Base-by-base conservation (phyloP, 2,888 invertebrate genomes). In the Balanococcus diminutus region DNA sequence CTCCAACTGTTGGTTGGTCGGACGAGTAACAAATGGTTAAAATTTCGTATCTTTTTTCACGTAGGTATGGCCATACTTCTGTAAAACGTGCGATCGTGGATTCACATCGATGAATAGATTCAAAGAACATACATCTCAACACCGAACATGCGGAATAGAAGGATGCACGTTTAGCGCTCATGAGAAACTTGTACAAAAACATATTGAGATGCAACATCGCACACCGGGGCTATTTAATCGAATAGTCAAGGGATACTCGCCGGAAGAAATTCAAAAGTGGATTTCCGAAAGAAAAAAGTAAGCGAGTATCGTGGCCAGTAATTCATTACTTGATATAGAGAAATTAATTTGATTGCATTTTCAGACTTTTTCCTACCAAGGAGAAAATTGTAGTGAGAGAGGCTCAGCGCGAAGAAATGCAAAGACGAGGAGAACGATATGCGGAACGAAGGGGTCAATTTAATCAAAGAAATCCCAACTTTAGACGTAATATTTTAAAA, bases 261-360 rank as follows among this genome's bases (percentile, higher is more conserved):
- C 95, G 0, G 96, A 96, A 89, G 96, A 96, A 88, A 94, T 97
- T 87, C 91, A 93, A 42, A 95, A 94, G 89, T 98, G 97, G 97
- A 92, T 93, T 87, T 93, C 92, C 83, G 96, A 97, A 88, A 91
- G 98, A 82, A 95, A 93, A 72, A 86, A 46, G 86, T 82, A 25
- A 56, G 36, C 56, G 22, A 39, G 6, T 25, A 67, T 39, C 6
- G 6, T 28, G n/a, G 0, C 5, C 19, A 31, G 25, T n/a, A 42
- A 36, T 39, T 22, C 42, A 14, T n/a, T n/a, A n/a, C n/a, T n/a
- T 61, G 6, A 6, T 32, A 19, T 14, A 3, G 16, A 56, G 75
- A 42, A 28, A 79, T 22, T 46, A 61, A 67, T 87, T 81, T 86
- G 67, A 22, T 61, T 79, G 19, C 36, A 79, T 87, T 89, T 89